Evolutionary conservation across 2,797 vertebrate species (phyloP), one percentile per base, ranked within the genome.

Genomic region (Vipera latastei): DNA sequence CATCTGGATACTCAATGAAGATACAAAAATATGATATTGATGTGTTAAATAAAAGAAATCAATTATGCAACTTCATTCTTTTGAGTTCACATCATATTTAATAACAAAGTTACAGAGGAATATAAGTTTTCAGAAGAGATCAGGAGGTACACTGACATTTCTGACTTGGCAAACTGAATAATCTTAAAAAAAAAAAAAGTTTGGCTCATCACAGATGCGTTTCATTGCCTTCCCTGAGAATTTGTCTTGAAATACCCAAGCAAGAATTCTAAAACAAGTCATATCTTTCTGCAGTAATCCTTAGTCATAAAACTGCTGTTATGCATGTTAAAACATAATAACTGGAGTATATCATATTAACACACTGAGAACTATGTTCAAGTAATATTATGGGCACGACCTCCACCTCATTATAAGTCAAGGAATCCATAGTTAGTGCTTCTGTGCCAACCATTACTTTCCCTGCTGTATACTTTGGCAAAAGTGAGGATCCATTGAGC

Each of bases 201-300:
- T 69, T 88, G 90, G 18, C 4, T 95, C 96, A 95, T 94, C 93
- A 93, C 25, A 22, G 86, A 4, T 85, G 5, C 91, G 93, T 89
- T 96, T 90, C 56, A 95, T 86, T 91, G 91, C 56, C 95, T 97
- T 96, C 94, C 94, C 91, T 93, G 94, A 93, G 94, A 96, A 92
- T 96, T 96, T 95, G 94, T 96, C 92, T 96, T 95, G 94, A 97
- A 97, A 96, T 96, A 87, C 88, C 94, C 96, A 95, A 95, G 88
- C 95, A 97, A 96, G 93, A 96, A 95, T 96, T 95, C 95, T 97
- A 96, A 97, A 97, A 96, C 87, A 55, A 86, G 91, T 96, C 95
- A 73, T 96, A 92, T 85, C 91, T 95, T 96, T 83, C 90, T 92
- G 73, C 85, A 96, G 95, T 96, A 96, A 90, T 3, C 91, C 89